Conservation (phyloP, 2,113 vertebrate genomes). For the Sakesphorus luctuosus region DNA sequence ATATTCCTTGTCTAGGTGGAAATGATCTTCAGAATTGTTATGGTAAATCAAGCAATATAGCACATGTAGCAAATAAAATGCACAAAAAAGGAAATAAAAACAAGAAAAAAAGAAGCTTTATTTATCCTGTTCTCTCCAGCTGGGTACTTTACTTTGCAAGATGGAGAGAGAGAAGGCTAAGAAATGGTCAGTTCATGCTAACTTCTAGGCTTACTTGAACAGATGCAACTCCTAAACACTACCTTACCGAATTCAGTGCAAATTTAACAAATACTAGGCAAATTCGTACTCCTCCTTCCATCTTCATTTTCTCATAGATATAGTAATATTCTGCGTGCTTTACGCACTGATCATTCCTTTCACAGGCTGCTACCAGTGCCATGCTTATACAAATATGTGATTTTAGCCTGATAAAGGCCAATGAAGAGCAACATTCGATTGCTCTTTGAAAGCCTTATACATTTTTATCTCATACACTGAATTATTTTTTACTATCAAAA, state of each 20-base stretch:
- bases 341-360: not conserved
- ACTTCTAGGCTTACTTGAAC: not conserved
- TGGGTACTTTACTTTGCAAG: not conserved
- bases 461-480: not conserved
- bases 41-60: not conserved
- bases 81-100: not conserved
- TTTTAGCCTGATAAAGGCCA: not conserved
- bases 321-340: not conserved
- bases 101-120: not conserved
- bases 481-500: not conserved
- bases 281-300: not conserved
- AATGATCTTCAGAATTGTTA: not conserved
- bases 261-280: not conserved
- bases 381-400: not conserved
- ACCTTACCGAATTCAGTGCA: not conserved
- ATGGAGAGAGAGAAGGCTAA: not conserved
- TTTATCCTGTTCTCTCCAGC: not conserved
- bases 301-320: not conserved
- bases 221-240: not conserved
- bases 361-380: not conserved
- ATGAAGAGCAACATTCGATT: not conserved
- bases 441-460: not conserved
- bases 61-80: not conserved
- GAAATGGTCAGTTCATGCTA: not conserved
- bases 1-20: not conserved